These are phyloP conservation scores for Eubasilissa splendida DNA, from an alignment of 2,888 invertebrate genomes.

Conservation along the genomic window DNA sequence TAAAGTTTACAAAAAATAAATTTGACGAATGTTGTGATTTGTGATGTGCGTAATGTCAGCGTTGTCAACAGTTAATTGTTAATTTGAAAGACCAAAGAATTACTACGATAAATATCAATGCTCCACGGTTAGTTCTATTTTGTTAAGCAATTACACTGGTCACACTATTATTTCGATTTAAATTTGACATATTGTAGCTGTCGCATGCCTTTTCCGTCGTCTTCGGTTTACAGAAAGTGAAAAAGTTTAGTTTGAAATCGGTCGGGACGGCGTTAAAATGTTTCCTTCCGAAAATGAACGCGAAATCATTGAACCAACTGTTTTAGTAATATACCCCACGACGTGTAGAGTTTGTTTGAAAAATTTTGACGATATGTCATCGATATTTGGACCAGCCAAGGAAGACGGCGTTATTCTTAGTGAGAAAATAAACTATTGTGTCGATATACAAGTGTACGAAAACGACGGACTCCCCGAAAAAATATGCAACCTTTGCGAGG, in stretches of 20 bases:
- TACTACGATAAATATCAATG: too few relatives aligned
- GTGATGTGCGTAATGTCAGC: too few relatives aligned
- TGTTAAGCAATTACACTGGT: background rate
- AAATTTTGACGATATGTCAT: conserved; percentile 38
- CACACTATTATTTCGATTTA: conserved; percentile 15
- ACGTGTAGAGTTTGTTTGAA: conserved; percentile 46
- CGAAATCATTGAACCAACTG: conserved; percentile 11
- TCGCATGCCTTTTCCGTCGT: conserved; percentile 44
- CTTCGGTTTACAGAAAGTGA: conserved; percentile 11
- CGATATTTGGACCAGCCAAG: conserved; percentile 43
- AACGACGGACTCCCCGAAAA: conserved; percentile 46
- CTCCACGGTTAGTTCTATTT: too few relatives aligned
- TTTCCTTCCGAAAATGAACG: conserved; percentile 22
- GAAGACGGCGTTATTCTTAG: conserved; percentile 41
- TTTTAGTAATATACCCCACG: conserved; percentile 33
- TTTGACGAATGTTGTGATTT: too few relatives aligned
- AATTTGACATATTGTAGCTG: background rate
- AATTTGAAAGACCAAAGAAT: too few relatives aligned
- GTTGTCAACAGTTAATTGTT: too few relatives aligned
- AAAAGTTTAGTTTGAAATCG: conserved; percentile 6
- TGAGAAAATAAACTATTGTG: conserved; percentile 47
- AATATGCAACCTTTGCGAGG: conserved; percentile 45
- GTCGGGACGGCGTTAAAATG: conserved; percentile 22
- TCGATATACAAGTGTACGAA: conserved; percentile 45
- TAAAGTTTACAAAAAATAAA: too few relatives aligned